A percentile compares a stretch with the other conserved stretches of the same genome.
Evolutionary conservation across 2,888 invertebrate genomes (phyloP).

Genomic region (Torymus aiolomorphi): DNA sequence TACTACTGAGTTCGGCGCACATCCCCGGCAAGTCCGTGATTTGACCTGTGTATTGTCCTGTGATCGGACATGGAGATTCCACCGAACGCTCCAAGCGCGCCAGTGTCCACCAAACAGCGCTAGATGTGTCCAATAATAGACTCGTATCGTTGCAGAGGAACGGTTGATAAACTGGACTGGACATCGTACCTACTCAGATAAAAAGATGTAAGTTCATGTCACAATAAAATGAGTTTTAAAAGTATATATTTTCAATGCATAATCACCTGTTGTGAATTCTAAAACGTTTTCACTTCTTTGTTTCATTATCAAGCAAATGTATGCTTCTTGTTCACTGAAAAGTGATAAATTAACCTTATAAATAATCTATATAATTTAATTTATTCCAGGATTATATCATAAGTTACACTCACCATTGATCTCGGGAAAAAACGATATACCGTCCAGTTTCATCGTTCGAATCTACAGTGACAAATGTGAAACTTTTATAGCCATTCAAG

Average conservation of each 20-base stretch:
- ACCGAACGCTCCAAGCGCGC: constrained; percentile 74
- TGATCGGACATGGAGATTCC: constrained; percentile 80
- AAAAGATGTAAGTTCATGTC: constrained; percentile 19
- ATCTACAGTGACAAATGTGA: constrained; percentile 75
- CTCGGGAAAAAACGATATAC: constrained; percentile 75
- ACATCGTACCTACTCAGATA: constrained; percentile 66
- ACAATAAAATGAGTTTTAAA: not conserved
- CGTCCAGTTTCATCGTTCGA: constrained; percentile 73
- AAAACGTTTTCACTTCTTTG: constrained; percentile 79
- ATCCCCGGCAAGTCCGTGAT: constrained; percentile 80
- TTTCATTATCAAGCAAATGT: constrained; percentile 79
- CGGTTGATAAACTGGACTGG: constrained; percentile 72
- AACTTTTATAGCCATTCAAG: constrained; percentile 75
- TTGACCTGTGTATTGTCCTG: constrained; percentile 81
- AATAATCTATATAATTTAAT: constrained; percentile 24
- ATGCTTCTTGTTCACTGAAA: constrained; percentile 79
- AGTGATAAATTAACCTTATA: constrained; percentile 55
- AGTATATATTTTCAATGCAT: not conserved
- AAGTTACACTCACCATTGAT: constrained; percentile 74
- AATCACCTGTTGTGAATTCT: constrained; percentile 76
- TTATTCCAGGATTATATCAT: constrained; percentile 16
- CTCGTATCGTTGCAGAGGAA: constrained; percentile 76
- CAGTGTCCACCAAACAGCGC: constrained; percentile 56
- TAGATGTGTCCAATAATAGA: constrained; percentile 51
- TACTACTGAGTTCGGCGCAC: constrained; percentile 82